These are phyloP conservation scores for Brevipalpus yothersi DNA, from an alignment of 1,140 invertebrate species.

Conservation along the genomic window DNA sequence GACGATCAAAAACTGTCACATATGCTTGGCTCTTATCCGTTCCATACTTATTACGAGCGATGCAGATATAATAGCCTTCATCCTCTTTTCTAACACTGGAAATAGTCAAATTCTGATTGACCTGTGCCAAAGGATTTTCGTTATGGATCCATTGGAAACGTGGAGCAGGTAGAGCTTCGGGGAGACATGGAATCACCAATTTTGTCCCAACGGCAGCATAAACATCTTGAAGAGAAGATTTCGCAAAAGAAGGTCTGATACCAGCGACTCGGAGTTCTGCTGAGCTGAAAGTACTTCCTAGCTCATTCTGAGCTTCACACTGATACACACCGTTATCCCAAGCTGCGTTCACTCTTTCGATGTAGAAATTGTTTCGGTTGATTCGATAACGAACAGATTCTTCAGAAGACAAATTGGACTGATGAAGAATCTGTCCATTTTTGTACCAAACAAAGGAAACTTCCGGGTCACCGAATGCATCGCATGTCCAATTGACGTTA, in stretches of 20 bases:
- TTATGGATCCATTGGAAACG: conserved; percentile 77
- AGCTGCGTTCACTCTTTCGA: conserved; percentile 43
- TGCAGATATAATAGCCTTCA: conserved; percentile 65
- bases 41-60: conserved; percentile 51
- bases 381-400: conserved; percentile 22
- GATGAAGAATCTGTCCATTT: conserved; percentile 44
- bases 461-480: conserved; percentile 82
- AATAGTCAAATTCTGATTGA: conserved; percentile 62
- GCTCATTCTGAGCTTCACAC: conserved; percentile 64
- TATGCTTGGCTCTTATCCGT: conserved; percentile 47
- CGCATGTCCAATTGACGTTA: conserved; percentile 62
- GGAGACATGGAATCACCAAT: conserved; percentile 68
- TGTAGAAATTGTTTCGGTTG: conserved; percentile 63
- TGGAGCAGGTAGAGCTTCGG: conserved; percentile 75
- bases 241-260: conserved; percentile 67
- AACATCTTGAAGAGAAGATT: conserved; percentile 57
- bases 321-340: conserved; percentile 87
- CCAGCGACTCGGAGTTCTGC: conserved; percentile 64
- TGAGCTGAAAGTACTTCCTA: conserved; percentile 60
- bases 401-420: conserved; percentile 28
- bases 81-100: conserved; percentile 59
- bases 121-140: conserved; percentile 21
- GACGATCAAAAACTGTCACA: conserved; percentile 30
- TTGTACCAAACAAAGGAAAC: conserved; percentile 76
- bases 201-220: conserved; percentile 74